A percentile compares a stretch with the other conserved stretches of the same genome.
These are phyloP conservation scores for Pionites leucogaster DNA, from an alignment of 2,113 vertebrate genomes.

Conservation along the genomic window DNA sequence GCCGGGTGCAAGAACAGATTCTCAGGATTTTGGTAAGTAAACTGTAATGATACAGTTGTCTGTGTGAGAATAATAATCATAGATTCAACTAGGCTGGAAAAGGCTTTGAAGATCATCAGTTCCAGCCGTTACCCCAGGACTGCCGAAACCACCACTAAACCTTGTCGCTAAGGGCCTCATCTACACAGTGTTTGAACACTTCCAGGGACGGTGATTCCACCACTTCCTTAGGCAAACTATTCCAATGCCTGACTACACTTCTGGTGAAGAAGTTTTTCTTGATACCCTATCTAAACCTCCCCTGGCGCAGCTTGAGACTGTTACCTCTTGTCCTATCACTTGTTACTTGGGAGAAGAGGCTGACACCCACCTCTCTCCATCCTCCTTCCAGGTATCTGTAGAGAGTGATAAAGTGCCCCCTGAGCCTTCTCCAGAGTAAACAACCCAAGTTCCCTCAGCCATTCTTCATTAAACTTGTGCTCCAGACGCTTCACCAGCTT, in stretches of 20 bases:
- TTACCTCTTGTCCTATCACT: not conserved
- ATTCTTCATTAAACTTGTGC: not conserved
- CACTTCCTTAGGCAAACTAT: not conserved
- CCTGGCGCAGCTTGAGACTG: not conserved
- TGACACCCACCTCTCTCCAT: not conserved
- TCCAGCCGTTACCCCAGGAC: not conserved
- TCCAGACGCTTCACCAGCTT: not conserved
- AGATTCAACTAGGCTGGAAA: not conserved
- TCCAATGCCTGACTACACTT: not conserved
- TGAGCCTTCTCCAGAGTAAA: not conserved
- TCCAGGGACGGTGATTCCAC: not conserved
- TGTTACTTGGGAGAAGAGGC: not conserved
- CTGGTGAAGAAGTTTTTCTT: not conserved
- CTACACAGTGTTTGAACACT: not conserved
- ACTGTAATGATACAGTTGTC: not conserved
- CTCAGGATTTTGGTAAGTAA: constrained; percentile 64
- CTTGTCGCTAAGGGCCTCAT: not conserved
- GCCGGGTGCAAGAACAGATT: constrained; percentile 39
- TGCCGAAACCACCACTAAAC: not conserved
- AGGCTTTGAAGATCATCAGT: not conserved
- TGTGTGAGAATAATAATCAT: not conserved
- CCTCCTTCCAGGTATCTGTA: not conserved
- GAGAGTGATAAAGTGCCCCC: not conserved
- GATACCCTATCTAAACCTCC: not conserved
- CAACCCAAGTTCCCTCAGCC: not conserved